A percentile compares a stretch with the other conserved stretches of the same genome.
Conservation (phyloP, 2,113 vertebrate genomes). For the Hystrix cristata region DNA sequence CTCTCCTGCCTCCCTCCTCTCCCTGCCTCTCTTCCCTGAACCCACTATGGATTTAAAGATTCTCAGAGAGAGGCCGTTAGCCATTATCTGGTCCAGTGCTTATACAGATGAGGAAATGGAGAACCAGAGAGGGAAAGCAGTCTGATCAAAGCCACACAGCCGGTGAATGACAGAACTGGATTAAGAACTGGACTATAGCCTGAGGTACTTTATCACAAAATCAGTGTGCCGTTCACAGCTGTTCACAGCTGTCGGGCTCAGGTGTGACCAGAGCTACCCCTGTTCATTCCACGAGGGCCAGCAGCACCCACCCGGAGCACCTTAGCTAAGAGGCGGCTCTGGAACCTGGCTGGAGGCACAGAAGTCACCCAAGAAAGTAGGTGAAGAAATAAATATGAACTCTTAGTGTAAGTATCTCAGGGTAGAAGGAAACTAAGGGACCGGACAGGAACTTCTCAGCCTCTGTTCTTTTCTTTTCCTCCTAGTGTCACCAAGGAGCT, state of each 20-base stretch:
- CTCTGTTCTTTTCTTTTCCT: background rate
- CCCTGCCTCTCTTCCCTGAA: background rate
- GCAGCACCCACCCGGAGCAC: background rate
- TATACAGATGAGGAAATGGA: background rate
- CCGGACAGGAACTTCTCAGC: background rate
- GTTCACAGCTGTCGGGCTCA: background rate
- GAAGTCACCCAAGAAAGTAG: background rate
- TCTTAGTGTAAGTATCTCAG: conserved; percentile 13
- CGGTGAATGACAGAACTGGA: background rate
- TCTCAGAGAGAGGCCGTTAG: background rate
- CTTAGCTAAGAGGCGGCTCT: background rate
- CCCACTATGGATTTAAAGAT: background rate
- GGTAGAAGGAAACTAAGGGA: background rate
- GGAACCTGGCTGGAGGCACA: background rate
- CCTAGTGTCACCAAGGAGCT: background rate
- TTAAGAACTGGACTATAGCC: background rate
- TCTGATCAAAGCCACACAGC: background rate
- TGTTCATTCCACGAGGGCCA: background rate
- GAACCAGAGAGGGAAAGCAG: background rate
- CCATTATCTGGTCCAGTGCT: background rate
- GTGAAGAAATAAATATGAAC: background rate
- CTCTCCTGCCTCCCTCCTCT: background rate
- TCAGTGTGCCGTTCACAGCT: background rate
- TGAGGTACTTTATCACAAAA: background rate
- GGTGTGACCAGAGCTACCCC: background rate